Base-by-base conservation (phyloP, 2,113 vertebrate species). In the Lophochroa leadbeateri region DNA sequence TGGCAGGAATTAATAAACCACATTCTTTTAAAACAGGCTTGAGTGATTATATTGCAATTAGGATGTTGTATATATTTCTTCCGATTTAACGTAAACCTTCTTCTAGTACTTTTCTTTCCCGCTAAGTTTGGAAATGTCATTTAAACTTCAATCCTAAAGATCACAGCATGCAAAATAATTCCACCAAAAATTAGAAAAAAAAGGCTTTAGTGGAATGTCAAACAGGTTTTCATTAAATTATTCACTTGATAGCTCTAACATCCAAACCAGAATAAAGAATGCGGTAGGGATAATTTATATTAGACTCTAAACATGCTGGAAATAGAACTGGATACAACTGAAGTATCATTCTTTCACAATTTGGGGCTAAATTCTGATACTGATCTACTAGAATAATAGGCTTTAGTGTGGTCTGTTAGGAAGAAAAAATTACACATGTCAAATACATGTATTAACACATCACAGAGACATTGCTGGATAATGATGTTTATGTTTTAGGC, bases 1-100 rank as follows among this genome's bases (percentile, higher is more conserved):
- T 93, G 89, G 63, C 46, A 95, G 70, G 84, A 96, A 94, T 89
- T 87, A 95, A 79, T 89, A 72, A 90, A 76, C 19, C 2, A 0
- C 4, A 13, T 75, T 87, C 60, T 91, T 93, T 82, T 18, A 21
- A n/a, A 88, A 68, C 37, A 70, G 28, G 37, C 43, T 60, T 88
- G 64, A 67, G 55, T 64, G 63, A 82, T 84, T 63, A 77, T 29
- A 21, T 47, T 15, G 18, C n/a, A 86, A 80, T 88, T 85, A 88
- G 47, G 28, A 83, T 77, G 18, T 25, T 92, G 86, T 50, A 88
- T 86, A 58, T 76, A 82, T 80, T 93, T 92, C 84, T 88, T 86
- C 41, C 69, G 57, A 81, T 50, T 89, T 67, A 86, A 94, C 3
- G 24, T 82, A 95, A 92, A 83, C 67, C 37, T 92, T 87, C 35